Percentiles rank a stretch among this genome's conserved stretches.
Evolutionary conservation across 2,888 invertebrate species (phyloP).

Genomic region (Andrena trimmerana): DNA sequence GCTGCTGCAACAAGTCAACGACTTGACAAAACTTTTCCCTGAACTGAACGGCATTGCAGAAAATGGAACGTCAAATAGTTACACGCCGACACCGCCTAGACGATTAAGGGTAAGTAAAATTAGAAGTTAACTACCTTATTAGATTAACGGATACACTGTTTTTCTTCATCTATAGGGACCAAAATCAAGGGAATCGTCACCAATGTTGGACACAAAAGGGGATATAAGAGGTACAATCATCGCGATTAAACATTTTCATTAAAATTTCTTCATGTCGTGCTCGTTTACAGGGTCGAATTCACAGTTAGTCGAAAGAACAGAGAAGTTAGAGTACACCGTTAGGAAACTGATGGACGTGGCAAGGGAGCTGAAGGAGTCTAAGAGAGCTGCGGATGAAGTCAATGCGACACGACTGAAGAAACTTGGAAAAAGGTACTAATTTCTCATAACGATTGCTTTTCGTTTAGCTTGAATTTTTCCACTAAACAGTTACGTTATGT

Average conservation of each 20-base stretch:
- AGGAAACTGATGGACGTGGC: slow-evolving; percentile 82
- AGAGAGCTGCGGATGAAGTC: slow-evolving; percentile 79
- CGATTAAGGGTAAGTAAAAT: slow-evolving; percentile 87
- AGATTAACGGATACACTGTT: slow-evolving; percentile 1
- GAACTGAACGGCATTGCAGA: slow-evolving; percentile 87
- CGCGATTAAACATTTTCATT: slow-evolving; percentile 1
- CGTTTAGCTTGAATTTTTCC: neutral
- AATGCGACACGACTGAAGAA: slow-evolving; percentile 78
- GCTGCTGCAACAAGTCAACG: slow-evolving; percentile 92
- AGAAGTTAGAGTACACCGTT: slow-evolving; percentile 83
- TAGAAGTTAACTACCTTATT: neutral
- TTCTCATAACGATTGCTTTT: neutral
- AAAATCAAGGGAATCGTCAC: slow-evolving; percentile 90
- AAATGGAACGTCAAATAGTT: slow-evolving; percentile 84
- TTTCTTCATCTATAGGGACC: slow-evolving; percentile 86
- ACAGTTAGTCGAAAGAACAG: slow-evolving; percentile 77
- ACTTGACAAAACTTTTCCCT: slow-evolving; percentile 91
- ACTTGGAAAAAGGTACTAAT: slow-evolving; percentile 79
- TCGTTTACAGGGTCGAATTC: slow-evolving; percentile 70
- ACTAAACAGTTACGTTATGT: slow-evolving; percentile 46
- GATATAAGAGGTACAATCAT: slow-evolving; percentile 85
- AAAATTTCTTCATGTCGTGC: neutral
- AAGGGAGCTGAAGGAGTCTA: slow-evolving; percentile 82
- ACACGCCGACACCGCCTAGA: slow-evolving; percentile 90
- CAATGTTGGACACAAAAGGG: slow-evolving; percentile 91